A percentile compares a stretch with the other conserved stretches of the same genome.
Conservation (phyloP, 1,140 invertebrate species). For the Drosophila erecta region DNA sequence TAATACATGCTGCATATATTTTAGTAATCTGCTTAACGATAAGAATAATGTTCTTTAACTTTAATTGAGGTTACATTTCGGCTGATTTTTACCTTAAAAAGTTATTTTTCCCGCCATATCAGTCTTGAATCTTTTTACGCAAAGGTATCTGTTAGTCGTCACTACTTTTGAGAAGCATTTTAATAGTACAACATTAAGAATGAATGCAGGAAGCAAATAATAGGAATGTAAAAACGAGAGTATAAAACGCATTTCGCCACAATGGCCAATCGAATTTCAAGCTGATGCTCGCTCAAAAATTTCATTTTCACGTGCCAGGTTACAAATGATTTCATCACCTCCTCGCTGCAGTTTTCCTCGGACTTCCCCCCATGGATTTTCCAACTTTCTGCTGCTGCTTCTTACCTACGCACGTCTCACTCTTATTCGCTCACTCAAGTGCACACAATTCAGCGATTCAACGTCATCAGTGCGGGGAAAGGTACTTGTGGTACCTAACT, state of each 20-base stretch:
- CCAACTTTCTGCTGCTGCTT: slow-evolving; percentile 2
- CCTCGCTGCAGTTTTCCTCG: background rate
- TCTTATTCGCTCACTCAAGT: slow-evolving; percentile 27
- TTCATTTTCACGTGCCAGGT: slow-evolving; percentile 56
- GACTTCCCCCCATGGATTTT: background rate
- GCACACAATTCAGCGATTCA: slow-evolving; percentile 29
- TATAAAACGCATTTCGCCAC: slow-evolving; percentile 27
- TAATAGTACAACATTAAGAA: slow-evolving; percentile 1
- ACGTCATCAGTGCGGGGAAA: slow-evolving; percentile 36
- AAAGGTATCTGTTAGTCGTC: background rate
- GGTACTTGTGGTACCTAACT: background rate
- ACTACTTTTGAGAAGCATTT: background rate
- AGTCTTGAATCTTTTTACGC: background rate
- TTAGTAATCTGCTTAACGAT: no score
- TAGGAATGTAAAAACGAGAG: slow-evolving; percentile 22
- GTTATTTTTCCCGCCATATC: no score
- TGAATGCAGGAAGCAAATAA: slow-evolving; percentile 1
- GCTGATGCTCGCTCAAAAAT: slow-evolving; percentile 45
- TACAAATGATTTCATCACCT: slow-evolving; percentile 60
- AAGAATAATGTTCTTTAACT: no score
- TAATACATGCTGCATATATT: no score
- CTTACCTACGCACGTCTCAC: slow-evolving; percentile 4
- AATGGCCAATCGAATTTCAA: slow-evolving; percentile 55
- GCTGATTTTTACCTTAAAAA: no score
- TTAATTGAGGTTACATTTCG: no score